A percentile compares a stretch with the other conserved stretches of the same genome.
phyloP scores from a whole-genome alignment of 2,888 invertebrate genomes.

The Ischnura elegans region DNA sequence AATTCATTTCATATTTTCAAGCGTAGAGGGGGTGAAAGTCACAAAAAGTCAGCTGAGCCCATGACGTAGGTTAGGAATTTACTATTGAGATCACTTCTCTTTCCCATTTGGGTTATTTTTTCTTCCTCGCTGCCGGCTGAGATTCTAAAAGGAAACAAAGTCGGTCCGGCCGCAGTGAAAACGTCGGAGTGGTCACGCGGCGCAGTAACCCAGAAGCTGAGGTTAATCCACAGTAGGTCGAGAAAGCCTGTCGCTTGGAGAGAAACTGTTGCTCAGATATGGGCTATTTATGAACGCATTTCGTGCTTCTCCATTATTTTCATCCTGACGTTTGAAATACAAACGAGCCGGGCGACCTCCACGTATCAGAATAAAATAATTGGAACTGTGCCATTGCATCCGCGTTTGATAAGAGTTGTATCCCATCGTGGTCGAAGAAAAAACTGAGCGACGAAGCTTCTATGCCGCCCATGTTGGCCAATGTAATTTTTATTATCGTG shows the following conservation, averaged over 20 bases:
- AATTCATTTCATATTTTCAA: not conserved
- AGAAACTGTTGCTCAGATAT: constrained; percentile 49
- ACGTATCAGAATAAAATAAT: not conserved
- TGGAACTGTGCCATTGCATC: not conserved
- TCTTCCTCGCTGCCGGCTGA: not conserved
- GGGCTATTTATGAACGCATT: constrained; percentile 12
- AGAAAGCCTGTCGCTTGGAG: constrained; percentile 35
- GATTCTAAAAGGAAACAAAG: not conserved
- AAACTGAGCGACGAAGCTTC: no score
- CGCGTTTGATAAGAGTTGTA: not conserved
- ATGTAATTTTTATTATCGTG: no score
- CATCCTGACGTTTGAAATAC: not conserved
- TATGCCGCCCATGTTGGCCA: no score
- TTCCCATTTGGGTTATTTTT: constrained; percentile 34
- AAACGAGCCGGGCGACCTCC: not conserved
- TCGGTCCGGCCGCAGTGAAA: not conserved
- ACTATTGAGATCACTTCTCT: not conserved
- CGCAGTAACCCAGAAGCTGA: constrained; percentile 54
- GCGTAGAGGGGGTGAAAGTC: not conserved
- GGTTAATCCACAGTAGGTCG: constrained; percentile 37
- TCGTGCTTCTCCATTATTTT: not conserved
- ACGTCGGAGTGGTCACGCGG: not conserved
- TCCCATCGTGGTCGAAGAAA: not conserved
- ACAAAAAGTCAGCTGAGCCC: not conserved
- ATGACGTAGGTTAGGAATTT: not conserved